These are phyloP conservation scores for Actinopyga echinites DNA, from an alignment of 53 echinoderm and acorn worm species.

Conservation along the genomic window DNA sequence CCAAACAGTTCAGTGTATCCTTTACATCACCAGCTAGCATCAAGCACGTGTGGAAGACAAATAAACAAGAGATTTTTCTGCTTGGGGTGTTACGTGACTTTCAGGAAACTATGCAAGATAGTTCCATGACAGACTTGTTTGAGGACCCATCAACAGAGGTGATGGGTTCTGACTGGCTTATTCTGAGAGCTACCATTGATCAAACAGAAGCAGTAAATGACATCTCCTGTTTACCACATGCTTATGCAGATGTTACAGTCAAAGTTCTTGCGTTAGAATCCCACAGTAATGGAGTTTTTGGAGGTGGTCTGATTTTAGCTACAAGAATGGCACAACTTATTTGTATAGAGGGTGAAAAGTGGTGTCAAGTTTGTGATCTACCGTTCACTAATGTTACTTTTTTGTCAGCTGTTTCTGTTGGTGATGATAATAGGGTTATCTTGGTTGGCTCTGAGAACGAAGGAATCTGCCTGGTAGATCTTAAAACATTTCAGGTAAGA, in stretches of 20 bases:
- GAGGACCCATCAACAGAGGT: not conserved
- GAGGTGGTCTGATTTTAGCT: not conserved
- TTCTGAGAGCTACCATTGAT: not conserved
- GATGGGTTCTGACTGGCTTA: conserved; percentile 2
- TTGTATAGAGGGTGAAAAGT: not conserved
- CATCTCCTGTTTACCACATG: not conserved
- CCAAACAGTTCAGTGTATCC: not conserved
- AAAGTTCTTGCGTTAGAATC: not conserved
- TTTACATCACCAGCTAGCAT: not conserved
- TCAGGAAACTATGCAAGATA: not conserved
- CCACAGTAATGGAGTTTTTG: not conserved
- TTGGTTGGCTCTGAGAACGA: not conserved
- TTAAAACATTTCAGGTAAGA: not conserved
- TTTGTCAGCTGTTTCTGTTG: not conserved
- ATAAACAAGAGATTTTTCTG: not conserved
- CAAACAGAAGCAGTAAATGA: not conserved
- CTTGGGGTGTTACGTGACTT: not conserved
- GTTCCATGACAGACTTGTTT: not conserved
- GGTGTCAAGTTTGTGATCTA: not conserved
- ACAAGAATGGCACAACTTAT: not conserved
- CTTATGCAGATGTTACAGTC: conserved; percentile 16
- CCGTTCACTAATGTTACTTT: not conserved
- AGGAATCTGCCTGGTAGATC: not conserved
- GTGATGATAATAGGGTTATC: not conserved
- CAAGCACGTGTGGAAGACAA: not conserved